Evolutionary conservation across 2,888 invertebrate genomes (phyloP).

Genomic region (Reticulitermes lucifugus): DNA sequence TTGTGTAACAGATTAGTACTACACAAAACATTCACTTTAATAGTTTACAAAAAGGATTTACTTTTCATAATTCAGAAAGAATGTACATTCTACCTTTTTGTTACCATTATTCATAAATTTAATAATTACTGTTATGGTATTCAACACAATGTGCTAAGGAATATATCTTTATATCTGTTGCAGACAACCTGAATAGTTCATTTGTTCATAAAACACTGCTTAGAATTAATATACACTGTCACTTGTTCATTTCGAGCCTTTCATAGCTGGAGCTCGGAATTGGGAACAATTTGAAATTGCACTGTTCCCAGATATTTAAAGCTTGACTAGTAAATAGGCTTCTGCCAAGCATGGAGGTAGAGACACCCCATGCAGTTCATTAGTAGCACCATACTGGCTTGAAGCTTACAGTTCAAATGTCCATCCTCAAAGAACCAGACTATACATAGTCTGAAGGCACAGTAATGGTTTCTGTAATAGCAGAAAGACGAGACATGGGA

Average conservation of each 20-base stretch:
- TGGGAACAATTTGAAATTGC: background rate
- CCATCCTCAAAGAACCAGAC: background rate
- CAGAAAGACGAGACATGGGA: conserved; percentile 63
- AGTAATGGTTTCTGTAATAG: conserved; percentile 70
- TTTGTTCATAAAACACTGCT: background rate
- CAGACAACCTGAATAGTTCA: background rate
- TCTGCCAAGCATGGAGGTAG: background rate
- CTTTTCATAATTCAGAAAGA: background rate
- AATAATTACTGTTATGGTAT: background rate
- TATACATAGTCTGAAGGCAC: conserved; percentile 72
- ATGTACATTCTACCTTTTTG: background rate
- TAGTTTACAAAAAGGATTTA: background rate
- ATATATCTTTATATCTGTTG: background rate
- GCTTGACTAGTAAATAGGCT: conserved; percentile 40
- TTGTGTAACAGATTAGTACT: background rate
- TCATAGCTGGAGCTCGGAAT: background rate
- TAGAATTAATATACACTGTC: background rate
- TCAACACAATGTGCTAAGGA: background rate
- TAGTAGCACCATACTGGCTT: conserved; percentile 28
- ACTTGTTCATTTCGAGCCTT: background rate
- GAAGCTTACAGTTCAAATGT: background rate
- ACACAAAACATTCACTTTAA: background rate
- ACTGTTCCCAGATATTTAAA: conserved; percentile 18
- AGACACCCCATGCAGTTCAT: background rate
- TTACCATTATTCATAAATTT: background rate